Conservation (phyloP, 2,113 vertebrate species). For the Corythornis cristatus region DNA sequence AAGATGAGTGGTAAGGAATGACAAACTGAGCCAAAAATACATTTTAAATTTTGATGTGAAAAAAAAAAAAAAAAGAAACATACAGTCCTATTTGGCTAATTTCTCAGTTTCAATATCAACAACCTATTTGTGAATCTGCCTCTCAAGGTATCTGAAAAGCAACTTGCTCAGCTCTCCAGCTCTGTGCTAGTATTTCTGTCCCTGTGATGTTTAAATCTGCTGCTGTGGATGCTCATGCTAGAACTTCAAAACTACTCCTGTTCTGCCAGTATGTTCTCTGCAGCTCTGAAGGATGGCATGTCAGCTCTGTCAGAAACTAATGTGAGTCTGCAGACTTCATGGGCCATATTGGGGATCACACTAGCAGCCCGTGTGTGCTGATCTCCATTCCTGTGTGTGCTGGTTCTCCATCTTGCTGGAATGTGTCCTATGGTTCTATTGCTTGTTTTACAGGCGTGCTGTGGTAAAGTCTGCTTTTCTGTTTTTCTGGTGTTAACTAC, state of each 20-base stretch:
- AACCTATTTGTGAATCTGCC: slow-evolving; percentile 11
- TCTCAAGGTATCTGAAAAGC: background rate
- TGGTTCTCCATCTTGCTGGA: background rate
- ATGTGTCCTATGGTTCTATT: background rate
- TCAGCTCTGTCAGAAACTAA: background rate
- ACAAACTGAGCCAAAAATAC: slow-evolving; percentile 11
- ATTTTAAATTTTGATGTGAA: background rate
- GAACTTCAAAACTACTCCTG: background rate
- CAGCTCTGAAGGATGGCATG: background rate
- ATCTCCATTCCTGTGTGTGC: background rate
- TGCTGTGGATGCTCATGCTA: background rate
- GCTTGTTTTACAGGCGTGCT: background rate
- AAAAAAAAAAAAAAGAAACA: background rate
- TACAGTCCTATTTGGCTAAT: background rate
- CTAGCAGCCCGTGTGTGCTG: background rate
- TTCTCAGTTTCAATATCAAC: slow-evolving; percentile 9
- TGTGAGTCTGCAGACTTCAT: background rate
- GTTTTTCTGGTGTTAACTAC: background rate
- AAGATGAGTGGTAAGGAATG: background rate
- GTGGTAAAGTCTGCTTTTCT: background rate
- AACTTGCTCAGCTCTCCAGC: background rate
- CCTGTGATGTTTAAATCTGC: background rate
- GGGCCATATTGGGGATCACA: background rate
- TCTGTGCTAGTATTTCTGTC: background rate
- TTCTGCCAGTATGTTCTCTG: background rate